These are phyloP conservation scores for Drosophila pectinifera DNA, from an alignment of 1,140 invertebrate genomes.

Conservation along the genomic window DNA sequence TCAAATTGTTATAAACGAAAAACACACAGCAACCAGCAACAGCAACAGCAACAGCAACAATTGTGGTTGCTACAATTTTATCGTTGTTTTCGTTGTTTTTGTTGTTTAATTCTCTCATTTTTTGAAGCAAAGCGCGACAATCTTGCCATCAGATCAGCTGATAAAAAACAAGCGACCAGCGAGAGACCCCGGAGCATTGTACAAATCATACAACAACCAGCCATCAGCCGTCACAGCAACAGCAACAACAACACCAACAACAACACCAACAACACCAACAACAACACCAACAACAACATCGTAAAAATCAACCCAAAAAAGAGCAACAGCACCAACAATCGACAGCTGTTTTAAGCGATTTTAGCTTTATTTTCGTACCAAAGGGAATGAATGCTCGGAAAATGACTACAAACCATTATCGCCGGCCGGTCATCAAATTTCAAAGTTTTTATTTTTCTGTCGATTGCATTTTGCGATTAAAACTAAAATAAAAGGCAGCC, in stretches of 20 bases:
- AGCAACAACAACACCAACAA: conserved; percentile 40
- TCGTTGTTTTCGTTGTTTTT: conserved; percentile 38
- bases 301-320: conserved; percentile 30
- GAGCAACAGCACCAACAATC: conserved; percentile 43
- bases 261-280: conserved; percentile 36
- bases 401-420: conserved; percentile 81
- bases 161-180: conserved; percentile 64
- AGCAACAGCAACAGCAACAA: conserved; percentile 45
- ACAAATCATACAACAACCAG: conserved; percentile 73
- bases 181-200: conserved; percentile 58
- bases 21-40: conserved; percentile 46
- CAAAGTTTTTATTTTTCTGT: conserved; percentile 48
- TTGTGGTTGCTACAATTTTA: conserved; percentile 34
- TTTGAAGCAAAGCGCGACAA: conserved; percentile 82
- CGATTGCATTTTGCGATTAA: conserved; percentile 70
- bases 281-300: conserved; percentile 42
- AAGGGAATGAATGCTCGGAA: conserved; percentile 62
- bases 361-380: conserved; percentile 36
- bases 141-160: conserved; percentile 83
- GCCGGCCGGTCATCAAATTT: conserved; percentile 66
- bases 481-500: conserved; percentile 21
- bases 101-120: conserved; percentile 71
- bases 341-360: conserved; percentile 65
- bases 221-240: conserved; percentile 28
- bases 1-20: conserved; percentile 79